Evolutionary conservation across 2,113 vertebrate species (phyloP).

Genomic region (Scomber colias): DNA sequence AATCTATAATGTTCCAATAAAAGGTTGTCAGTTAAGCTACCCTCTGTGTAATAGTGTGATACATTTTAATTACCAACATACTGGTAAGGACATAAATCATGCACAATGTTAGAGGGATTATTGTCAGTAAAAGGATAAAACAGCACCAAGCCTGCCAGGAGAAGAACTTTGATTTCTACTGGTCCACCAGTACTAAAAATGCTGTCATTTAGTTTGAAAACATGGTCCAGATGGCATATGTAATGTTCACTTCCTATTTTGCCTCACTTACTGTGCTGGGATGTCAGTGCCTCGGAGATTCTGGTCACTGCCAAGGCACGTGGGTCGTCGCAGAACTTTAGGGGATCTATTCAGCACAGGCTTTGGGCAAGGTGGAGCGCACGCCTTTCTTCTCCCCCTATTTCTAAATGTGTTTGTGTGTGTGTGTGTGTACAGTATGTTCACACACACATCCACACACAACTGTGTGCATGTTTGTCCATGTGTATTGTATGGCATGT

Average conservation of each 20-base stretch:
- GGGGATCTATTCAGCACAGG: constrained; percentile 96
- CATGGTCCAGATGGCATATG: constrained; percentile 48
- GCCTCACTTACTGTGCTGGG: constrained; percentile 85
- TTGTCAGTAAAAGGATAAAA: neutral
- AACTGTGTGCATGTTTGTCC: constrained; percentile 43
- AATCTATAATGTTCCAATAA: neutral
- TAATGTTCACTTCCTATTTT: constrained; percentile 86
- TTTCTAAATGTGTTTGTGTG: constrained; percentile 50
- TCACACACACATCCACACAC: neutral
- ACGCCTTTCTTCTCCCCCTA: constrained; percentile 74
- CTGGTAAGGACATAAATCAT: neutral
- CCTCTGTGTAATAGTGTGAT: neutral
- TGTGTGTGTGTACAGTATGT: neutral
- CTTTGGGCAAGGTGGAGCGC: constrained; percentile 96
- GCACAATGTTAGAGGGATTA: neutral
- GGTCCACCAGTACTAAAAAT: constrained; percentile 7
- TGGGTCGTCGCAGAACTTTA: constrained; percentile 94
- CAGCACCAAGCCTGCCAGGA: neutral
- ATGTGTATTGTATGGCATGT: constrained; percentile 44
- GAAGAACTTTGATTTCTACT: neutral
- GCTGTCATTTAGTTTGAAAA: constrained; percentile 45
- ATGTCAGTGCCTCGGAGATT: constrained; percentile 94
- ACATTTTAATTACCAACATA: neutral
- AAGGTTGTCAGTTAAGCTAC: too few species aligned
- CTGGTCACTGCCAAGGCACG: constrained; percentile 95